Base-by-base conservation (phyloP, 2,113 vertebrate genomes). In the Nothoprocta perdicaria region DNA sequence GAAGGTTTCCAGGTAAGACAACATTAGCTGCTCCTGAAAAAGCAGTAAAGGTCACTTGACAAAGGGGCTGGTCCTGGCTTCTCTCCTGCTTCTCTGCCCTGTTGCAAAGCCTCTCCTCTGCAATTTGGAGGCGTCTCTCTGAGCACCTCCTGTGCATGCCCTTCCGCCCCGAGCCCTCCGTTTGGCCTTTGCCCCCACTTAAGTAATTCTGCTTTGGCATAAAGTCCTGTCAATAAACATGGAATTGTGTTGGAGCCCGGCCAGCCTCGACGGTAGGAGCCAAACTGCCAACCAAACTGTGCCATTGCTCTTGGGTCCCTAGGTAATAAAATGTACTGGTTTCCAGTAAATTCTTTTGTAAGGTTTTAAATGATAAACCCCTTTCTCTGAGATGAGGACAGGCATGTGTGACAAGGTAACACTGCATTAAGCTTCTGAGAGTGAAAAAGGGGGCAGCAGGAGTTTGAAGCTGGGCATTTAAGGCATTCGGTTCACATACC, bases 221-320 rank as follows among this genome's bases (percentile, higher is more conserved):
- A 0, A 73, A 76, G 29, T 77, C 45, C 89, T 84, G 40, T n/a
- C 31, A 58, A 91, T 26, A 86, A 86, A 57, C 1, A 2, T 61
- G n/a, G 19, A 41, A 55, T 67, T 53, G 46, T 67, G 68, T 43
- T 81, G 84, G 66, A 0, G 0, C 16, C 86, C 60, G 0, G 1
- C 76, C 82, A 81, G 17, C 38, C 16, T 52, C 61, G 75, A 8
- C 80, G 71, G 38, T 2, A 40, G 48, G 33, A 84, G 48, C 52
- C 52, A 79, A 14, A 11, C 21, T 48, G 10, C 48, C 48, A 23
- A 23, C 53, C 46, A 46, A 74, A 69, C 21, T 38, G 9, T 11
- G 40, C 12, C 10, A 1, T 43, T 84, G 19, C 43, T 52, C 33
- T 65, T 74, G 45, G 60, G 27, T 24, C 9, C 23, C 1, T 33